phyloP scores from a whole-genome alignment of 2,888 invertebrate genomes.

The Zele albiditarsus region DNA sequence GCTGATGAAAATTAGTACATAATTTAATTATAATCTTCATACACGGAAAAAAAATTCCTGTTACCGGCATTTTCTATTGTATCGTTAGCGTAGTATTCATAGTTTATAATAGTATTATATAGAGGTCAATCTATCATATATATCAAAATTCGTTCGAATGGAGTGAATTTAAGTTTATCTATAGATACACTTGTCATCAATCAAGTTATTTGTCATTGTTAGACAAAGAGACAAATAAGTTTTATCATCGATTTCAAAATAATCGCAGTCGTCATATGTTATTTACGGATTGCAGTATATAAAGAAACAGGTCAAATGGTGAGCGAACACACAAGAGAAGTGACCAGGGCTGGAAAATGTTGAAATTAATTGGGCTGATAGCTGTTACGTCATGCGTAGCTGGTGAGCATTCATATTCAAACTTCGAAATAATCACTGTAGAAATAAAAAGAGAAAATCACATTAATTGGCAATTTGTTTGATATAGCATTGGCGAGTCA shows the following conservation, averaged over 20 bases:
- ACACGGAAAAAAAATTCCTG: too few relatives aligned
- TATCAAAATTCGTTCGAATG: not conserved
- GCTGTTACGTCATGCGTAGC: not conserved
- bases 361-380: not conserved
- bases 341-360: not conserved
- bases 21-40: too few relatives aligned
- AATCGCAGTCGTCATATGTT: not conserved
- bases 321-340: not conserved
- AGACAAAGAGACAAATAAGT: not conserved
- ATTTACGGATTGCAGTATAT: not conserved
- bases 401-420: not conserved
- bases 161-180: not conserved
- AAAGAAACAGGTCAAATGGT: not conserved
- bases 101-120: not conserved
- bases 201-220: not conserved
- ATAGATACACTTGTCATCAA: not conserved
- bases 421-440: not conserved
- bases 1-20: too few relatives aligned
- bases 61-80: too few relatives aligned
- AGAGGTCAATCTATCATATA: not conserved
- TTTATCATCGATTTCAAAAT: not conserved
- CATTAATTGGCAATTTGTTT: not conserved
- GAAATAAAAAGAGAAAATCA: too few relatives aligned
- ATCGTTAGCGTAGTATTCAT: too few relatives aligned
- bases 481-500: not conserved